phyloP scores from a whole-genome alignment of 2,113 vertebrate genomes.

The Mionectes macconnelli region DNA sequence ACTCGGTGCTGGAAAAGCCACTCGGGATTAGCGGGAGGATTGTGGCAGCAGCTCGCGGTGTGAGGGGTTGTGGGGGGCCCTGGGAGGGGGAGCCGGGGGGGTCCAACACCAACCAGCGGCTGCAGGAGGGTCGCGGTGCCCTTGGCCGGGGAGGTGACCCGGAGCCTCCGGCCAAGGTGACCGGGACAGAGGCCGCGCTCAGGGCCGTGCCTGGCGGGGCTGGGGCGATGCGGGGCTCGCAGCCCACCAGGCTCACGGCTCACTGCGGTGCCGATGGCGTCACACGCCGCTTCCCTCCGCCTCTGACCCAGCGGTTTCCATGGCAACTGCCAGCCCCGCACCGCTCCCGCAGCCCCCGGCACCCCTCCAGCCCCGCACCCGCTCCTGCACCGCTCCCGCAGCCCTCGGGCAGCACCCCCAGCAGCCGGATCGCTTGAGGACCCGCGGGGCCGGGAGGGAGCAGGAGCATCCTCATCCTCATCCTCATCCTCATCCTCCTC shows the following conservation, averaged over 20 bases:
- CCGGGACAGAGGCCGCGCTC: fast-evolving
- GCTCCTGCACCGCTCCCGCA: neutral
- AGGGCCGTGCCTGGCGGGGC: neutral
- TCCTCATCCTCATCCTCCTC: neutral
- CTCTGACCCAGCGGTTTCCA: slow-evolving; percentile 41
- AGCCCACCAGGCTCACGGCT: neutral
- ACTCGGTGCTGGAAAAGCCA: neutral
- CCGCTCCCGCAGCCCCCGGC: neutral
- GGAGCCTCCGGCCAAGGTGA: fast-evolving
- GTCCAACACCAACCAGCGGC: fast-evolving
- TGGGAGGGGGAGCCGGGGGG: neutral
- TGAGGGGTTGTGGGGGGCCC: neutral
- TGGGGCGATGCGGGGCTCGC: neutral
- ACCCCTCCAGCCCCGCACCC: neutral
- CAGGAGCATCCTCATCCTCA: neutral
- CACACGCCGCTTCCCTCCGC: neutral
- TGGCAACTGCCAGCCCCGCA: slow-evolving; percentile 2
- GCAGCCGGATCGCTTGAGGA: neutral
- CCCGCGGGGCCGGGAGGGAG: neutral
- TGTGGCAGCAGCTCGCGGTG: neutral
- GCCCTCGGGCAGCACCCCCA: neutral
- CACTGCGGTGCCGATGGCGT: slow-evolving; percentile 37
- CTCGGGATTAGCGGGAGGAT: neutral
- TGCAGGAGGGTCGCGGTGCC: fast-evolving
- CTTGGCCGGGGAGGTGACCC: neutral